Conservation (phyloP, 2,797 vertebrate species). For the Remorina albescens region DNA sequence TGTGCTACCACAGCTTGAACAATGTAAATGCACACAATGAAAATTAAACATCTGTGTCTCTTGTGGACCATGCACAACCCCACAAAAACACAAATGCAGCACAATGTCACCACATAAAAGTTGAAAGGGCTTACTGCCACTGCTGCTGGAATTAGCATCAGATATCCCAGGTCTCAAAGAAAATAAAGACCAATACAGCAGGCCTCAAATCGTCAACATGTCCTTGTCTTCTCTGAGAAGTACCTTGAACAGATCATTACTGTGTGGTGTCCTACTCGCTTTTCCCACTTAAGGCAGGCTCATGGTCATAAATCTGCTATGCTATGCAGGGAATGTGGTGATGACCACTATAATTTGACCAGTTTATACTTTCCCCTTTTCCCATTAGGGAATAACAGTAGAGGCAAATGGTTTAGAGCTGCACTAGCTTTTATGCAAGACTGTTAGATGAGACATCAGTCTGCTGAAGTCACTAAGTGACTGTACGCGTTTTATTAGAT, state of each 20-base stretch:
- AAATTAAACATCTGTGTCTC: constrained; percentile 5
- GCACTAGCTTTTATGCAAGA: constrained; percentile 54
- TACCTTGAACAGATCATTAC: constrained; percentile 36
- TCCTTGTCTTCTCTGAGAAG: constrained; percentile 6
- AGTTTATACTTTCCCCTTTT: constrained; percentile 36
- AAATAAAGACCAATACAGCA: constrained; percentile 25
- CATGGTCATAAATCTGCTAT: constrained; percentile 46
- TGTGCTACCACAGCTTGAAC: neutral
- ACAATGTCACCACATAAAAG: constrained; percentile 19
- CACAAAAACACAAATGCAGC: constrained; percentile 11
- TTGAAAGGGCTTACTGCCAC: constrained; percentile 5
- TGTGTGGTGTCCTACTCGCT: constrained; percentile 35
- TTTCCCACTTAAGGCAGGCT: constrained; percentile 57
- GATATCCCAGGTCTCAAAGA: constrained; percentile 7
- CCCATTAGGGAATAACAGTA: constrained; percentile 53
- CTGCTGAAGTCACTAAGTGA: constrained; percentile 33
- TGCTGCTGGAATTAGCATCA: constrained; percentile 16
- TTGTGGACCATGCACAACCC: neutral
- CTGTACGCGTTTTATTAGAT: constrained; percentile 35
- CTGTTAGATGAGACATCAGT: constrained; percentile 39
- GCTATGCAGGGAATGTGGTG: constrained; percentile 61
- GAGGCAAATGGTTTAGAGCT: constrained; percentile 30
- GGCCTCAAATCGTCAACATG: constrained; percentile 12
- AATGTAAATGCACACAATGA: constrained; percentile 5
- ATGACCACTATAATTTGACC: constrained; percentile 51